A percentile compares a stretch with the other conserved stretches of the same genome.
phyloP scores from a whole-genome alignment of 2,113 vertebrate species.

The Girardinichthys multiradiatus region DNA sequence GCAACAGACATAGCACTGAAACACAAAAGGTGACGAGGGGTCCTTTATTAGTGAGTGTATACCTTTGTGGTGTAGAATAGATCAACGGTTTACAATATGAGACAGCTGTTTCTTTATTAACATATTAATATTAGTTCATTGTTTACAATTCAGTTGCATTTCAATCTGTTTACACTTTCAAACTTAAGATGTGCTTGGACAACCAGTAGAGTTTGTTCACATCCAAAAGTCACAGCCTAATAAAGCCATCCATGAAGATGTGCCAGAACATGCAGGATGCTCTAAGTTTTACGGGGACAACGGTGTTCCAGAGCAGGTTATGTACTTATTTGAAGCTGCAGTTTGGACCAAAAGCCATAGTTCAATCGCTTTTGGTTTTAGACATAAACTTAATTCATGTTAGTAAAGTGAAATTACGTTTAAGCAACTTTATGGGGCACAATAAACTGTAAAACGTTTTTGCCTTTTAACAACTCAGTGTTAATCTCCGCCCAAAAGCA shows the following conservation, averaged over 20 bases:
- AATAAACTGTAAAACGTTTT: constrained; percentile 38
- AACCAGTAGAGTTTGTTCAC: not conserved
- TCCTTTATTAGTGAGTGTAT: too few species aligned
- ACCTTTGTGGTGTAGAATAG: too few species aligned
- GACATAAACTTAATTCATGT: not conserved
- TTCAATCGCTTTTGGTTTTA: not conserved
- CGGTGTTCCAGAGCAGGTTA: not conserved
- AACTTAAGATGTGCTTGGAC: not conserved
- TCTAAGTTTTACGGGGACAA: not conserved
- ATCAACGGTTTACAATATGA: not conserved
- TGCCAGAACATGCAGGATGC: too few species aligned
- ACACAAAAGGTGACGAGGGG: too few species aligned
- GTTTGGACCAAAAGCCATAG: not conserved
- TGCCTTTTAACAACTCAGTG: constrained; percentile 39
- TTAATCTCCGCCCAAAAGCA: constrained; percentile 44
- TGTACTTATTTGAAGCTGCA: not conserved
- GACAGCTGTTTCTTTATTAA: not conserved
- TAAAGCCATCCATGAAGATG: not conserved
- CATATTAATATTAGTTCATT: not conserved
- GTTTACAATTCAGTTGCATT: not conserved
- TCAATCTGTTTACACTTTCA: not conserved
- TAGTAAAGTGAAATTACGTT: not conserved
- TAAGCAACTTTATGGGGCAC: constrained; percentile 7
- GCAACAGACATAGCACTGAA: too few species aligned
- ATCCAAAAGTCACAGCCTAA: not conserved